Evolutionary conservation across 1,140 invertebrate species (phyloP).

Genomic region (Papilio machaon): DNA sequence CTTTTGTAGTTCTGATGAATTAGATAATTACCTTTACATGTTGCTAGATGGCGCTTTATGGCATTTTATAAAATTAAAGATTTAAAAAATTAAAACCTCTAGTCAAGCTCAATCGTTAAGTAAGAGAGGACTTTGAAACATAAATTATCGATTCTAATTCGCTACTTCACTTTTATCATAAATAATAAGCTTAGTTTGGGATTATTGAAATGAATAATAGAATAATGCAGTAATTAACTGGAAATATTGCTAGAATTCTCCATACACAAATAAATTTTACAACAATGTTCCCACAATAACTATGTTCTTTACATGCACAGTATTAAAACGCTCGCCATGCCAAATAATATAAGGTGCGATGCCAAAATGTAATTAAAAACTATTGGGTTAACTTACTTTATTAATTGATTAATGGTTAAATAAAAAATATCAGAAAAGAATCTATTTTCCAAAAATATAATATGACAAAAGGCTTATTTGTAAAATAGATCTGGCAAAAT

Average conservation of each 20-base stretch:
- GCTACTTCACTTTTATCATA: background rate
- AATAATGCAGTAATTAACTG: too few species aligned
- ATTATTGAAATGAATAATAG: too few species aligned
- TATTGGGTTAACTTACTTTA: background rate
- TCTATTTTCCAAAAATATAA: too few species aligned
- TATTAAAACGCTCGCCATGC: background rate
- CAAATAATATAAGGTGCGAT: background rate
- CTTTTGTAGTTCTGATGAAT: background rate
- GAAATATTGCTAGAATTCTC: too few species aligned
- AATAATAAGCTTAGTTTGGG: too few species aligned
- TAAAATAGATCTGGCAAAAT: too few species aligned
- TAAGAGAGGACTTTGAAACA: background rate
- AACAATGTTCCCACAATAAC: background rate
- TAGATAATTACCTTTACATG: background rate
- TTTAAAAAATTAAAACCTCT: too few species aligned
- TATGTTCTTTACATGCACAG: background rate
- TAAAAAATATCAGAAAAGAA: background rate
- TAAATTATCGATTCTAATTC: background rate
- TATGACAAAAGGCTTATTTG: too few species aligned
- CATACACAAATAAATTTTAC: background rate
- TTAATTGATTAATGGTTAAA: background rate
- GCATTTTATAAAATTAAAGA: background rate
- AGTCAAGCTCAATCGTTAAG: too few species aligned
- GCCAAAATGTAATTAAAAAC: conserved; percentile 23
- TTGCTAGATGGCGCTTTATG: background rate